Base-by-base conservation (phyloP, 2,888 invertebrate genomes). In the Sphaerophoria rueppellii region DNA sequence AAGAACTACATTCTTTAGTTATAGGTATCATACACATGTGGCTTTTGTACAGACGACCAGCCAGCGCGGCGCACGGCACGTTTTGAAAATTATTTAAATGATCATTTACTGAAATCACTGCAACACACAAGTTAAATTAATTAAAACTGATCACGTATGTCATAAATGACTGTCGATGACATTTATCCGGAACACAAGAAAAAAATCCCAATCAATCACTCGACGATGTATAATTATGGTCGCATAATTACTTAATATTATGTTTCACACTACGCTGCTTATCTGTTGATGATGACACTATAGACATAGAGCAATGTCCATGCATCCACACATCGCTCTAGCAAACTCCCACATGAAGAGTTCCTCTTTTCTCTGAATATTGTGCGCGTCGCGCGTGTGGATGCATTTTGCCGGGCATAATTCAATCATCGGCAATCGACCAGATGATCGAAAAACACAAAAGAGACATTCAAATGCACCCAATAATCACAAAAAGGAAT, bases 221-320 rank as follows among this genome's bases (percentile, higher is more conserved):
- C 35, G 46, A 58, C 55, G 69, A 60, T 60, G 24, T 40, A 60
- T 80, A 54, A 80, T 83, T 76, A 80, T 83, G 67, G 67, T 67
- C 81, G 55, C 71, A 85, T 77, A 81, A 81, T 85, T 85, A 72
- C 61, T 76, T 85, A 61, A 76, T 76, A 85, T 85, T 81, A 81
- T 77, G 76, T 73, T 72, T 54, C 71, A 70, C 70, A 81, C 55
- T 57, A 50, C 24, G 24, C 35, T 3, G 50, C 37, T 16, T 50
- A 35, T 50, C 65, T 35, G 65, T 65, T 65, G 65, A 63, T 63
- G 50, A 34, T 65, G 50, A 50, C 11, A 16, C 32, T 24, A 24
- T 24, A 4, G 63, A 63, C 48, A 40, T 40, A 43, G 9, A 43
- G 43, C 43, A 43, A 43, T 4, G 43, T 9, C 11, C 12, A 43